Evolutionary conservation across 2,888 invertebrate genomes (phyloP).

Genomic region (Odontocolon sp.): DNA sequence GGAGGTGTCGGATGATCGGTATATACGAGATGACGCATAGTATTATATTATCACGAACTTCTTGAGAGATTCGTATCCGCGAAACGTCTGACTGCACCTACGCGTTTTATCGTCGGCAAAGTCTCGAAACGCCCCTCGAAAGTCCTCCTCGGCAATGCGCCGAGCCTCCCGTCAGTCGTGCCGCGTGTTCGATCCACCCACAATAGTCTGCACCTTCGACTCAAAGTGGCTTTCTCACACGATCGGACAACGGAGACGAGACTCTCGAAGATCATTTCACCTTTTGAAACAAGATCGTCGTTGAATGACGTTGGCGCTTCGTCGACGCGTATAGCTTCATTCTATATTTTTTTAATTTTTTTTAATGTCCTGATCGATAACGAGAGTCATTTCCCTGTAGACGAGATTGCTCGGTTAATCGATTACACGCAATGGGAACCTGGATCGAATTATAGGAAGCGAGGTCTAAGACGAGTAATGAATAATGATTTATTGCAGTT

Average conservation of each 20-base stretch:
- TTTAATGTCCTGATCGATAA: too few species aligned
- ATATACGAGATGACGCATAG: conserved; percentile 42
- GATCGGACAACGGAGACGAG: conserved; percentile 17
- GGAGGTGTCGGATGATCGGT: conserved; percentile 50
- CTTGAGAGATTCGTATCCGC: conserved; percentile 40
- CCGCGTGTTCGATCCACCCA: conserved; percentile 52
- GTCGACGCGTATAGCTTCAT: conserved; percentile 14
- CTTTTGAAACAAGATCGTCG: conserved; percentile 27
- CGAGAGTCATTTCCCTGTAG: neutral
- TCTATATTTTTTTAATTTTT: neutral
- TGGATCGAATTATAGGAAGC: neutral
- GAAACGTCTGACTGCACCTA: conserved; percentile 46
- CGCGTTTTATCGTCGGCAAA: conserved; percentile 33
- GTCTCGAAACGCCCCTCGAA: conserved; percentile 52
- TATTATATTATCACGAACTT: conserved; percentile 36
- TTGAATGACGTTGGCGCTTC: conserved; percentile 30
- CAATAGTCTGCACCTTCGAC: conserved; percentile 46
- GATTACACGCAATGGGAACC: neutral
- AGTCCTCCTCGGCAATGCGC: conserved; percentile 32
- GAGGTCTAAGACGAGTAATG: conserved; percentile 31
- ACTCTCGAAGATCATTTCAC: conserved; percentile 28
- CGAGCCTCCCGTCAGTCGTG: conserved; percentile 13
- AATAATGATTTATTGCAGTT: conserved; percentile 52
- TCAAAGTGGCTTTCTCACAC: conserved; percentile 24
- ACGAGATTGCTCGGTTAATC: neutral